Conservation (phyloP, 2,888 invertebrate genomes). For the Saturnia japonica region DNA sequence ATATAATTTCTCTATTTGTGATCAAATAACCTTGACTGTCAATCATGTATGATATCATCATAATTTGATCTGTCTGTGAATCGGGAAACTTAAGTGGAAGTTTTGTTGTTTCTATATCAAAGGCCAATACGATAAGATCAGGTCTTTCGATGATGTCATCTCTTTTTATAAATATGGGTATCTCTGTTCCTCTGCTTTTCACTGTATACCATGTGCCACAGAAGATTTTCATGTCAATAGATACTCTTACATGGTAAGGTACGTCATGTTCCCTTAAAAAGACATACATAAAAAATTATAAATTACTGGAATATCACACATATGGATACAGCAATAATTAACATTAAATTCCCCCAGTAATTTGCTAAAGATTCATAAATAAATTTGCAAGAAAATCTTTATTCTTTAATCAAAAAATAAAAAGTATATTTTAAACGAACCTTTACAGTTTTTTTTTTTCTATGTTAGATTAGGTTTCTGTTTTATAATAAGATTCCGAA, state of each 20-base stretch:
- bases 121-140: conserved; percentile 97
- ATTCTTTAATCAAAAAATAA: background rate
- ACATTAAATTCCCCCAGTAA: background rate
- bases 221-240: conserved; percentile 96
- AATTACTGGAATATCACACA: too few species aligned
- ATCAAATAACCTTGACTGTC: conserved; percentile 97
- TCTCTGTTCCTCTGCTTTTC: conserved; percentile 85
- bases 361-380: conserved; percentile 3
- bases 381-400: too few species aligned
- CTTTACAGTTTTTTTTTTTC: too few species aligned
- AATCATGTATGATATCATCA: conserved; percentile 99
- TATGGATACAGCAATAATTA: background rate
- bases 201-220: conserved; percentile 98
- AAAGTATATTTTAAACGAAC: too few species aligned
- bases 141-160: conserved; percentile 96
- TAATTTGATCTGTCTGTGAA: conserved; percentile 96
- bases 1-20: conserved; percentile 97
- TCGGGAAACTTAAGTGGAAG: conserved; percentile 99
- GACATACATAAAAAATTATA: background rate
- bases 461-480: too few species aligned
- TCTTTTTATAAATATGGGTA: conserved; percentile 87
- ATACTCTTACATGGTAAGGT: conserved; percentile 97
- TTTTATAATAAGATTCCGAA: too few species aligned
- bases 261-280: conserved; percentile 95
- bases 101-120: conserved; percentile 99